Base-by-base conservation (phyloP, 2,888 invertebrate species). In the Caprella mutica region DNA sequence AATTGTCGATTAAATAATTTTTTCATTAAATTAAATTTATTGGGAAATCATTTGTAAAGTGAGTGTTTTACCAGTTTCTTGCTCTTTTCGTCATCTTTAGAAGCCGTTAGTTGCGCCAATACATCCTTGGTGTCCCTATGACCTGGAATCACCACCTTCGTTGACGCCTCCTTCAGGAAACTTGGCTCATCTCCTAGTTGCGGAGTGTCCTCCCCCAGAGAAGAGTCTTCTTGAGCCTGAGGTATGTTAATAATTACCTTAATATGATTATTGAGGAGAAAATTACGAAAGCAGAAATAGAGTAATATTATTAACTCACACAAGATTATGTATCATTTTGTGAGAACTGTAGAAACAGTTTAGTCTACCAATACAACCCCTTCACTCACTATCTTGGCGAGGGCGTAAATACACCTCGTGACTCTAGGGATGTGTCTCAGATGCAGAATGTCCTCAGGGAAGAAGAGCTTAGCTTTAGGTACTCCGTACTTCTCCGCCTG, bases 91-190 rank as follows among this genome's bases (percentile, higher is more conserved):
- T 61, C 54, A 12, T 61, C 61, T 23, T 58, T 54, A 26, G 43
- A 39, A 6, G 46, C 26, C 2, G 61, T 61, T 29, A 61, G 58
- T 35, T 61, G 61, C 0, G 52, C 58, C 55, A 61, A 14, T 14
- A 61, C 58, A 6, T 61, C 61, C 43, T 61, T 61, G 21, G 61
- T 61, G 48, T 61, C 58, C 4, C 61, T 46, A 39, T 61, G 61
- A 3, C 61, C 61, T 2, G 61, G 61, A 14, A 61, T 52, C 24
- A 54, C 55, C 24, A 61, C 55, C 35, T 44, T 61, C 55, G 57
- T 61, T 9, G 33, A 19, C 6, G 38, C 27, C 14, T 40, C 52
- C 50, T 61, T 38, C 42, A 61, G 39, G 55, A 61, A 61, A 39
- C 55, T 58, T 6, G 61, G 61, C 29, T 61, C 61, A 27, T 61